Evolutionary conservation across 2,797 vertebrate species (phyloP), one percentile per base, ranked within the genome.

Genomic region (Acomys russatus): DNA sequence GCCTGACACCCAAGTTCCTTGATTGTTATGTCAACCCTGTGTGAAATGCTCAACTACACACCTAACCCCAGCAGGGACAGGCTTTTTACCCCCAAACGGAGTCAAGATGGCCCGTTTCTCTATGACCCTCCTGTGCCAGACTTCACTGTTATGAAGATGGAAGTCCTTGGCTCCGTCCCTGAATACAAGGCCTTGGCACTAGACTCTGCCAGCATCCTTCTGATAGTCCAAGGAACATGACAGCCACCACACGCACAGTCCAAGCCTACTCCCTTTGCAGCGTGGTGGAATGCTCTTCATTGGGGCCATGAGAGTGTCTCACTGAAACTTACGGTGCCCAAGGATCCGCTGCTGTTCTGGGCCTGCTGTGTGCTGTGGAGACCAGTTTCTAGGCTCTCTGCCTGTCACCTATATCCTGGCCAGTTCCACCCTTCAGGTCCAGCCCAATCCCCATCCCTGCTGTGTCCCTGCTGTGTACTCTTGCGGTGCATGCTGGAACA

Each of bases 1-100:
- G 99, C 33, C 98, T 99, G 94, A 99, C 99, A 0, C 99, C 99
- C 14, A 99, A 99, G 93, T 99, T 99, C 99, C 99, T 99, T 0
- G 99, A 99, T 0, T 0, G 99, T 99, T 0, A 99, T 99, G 18
- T 99, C 99, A 98, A 99, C 99, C 0, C 97, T 99, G 70, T 99
- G 99, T 1, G 99, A 99, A 97, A 99, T 99, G 99, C 98, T 99
- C 96, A 99, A 98, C 98, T 99, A 99, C 97, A 99, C 96, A 0
- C 99, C 99, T 0, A 98, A 99, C 0, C 98, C 99, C 1, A 98
- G 98, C 97, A 98, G 98, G 96, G 97, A 99, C 97, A 99, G 99
- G 98, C 98, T 99, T 97, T 99, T 99, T 97, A 98, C 97, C 0
- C 98, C 99, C 0, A 82, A 96, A 0, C 98, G 96, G 96, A 99